phyloP scores from a whole-genome alignment of 2,113 vertebrate genomes.

The Apaloderma vittatum region DNA sequence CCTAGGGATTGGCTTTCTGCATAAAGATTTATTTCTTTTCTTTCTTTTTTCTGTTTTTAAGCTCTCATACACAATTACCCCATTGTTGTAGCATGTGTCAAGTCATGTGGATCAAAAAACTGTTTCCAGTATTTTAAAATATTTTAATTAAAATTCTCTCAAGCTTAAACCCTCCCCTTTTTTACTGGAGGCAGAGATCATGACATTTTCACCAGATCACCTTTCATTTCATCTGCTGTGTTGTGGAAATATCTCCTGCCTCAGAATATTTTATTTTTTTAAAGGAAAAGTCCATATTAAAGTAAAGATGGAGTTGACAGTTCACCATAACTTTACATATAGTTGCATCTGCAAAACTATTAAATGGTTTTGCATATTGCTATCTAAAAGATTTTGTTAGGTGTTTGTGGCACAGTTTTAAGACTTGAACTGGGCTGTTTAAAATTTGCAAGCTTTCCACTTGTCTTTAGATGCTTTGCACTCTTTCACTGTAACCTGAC shows the following conservation, averaged over 20 bases:
- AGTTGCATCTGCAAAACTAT: neutral
- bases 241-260: neutral
- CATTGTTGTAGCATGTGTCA: neutral
- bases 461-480: neutral
- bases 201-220: neutral
- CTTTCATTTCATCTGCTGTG: neutral
- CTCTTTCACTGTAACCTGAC: neutral
- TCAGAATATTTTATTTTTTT: neutral
- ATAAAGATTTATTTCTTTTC: neutral
- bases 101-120: neutral
- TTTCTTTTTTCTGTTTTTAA: constrained; percentile 4
- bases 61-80: neutral
- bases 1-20: constrained; percentile 36
- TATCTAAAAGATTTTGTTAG: neutral
- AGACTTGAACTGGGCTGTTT: neutral
- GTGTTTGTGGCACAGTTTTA: neutral
- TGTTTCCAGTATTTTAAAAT: neutral
- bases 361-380: neutral
- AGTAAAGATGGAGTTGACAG: neutral
- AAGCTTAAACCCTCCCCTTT: neutral
- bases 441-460: neutral
- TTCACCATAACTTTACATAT: neutral
- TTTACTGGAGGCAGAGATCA: neutral
- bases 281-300: neutral
- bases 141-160: neutral